Evolutionary conservation across 2,888 invertebrate genomes (phyloP), one percentile per base, ranked within the genome.

Genomic region (Beris chalybata): DNA sequence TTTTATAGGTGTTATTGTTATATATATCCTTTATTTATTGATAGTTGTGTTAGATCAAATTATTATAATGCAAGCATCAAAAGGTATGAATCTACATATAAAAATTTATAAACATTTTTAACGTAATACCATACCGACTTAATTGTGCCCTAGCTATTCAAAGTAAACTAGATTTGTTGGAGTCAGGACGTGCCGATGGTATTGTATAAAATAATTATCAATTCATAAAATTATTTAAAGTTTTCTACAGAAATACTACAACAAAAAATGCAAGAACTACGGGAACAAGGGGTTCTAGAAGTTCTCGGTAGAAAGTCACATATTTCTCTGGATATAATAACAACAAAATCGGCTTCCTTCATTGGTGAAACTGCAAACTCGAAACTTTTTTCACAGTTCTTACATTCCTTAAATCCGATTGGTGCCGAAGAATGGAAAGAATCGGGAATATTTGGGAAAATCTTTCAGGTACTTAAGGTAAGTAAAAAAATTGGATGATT

Each of bases 41-140:
- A 65, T 71, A 4, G 71, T 76, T 12, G 15, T 74, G 11, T 9
- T 73, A 48, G 75, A 76, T 61, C 75, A 74, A 38, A 66, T 72
- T 9, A 48, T 74, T 5, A 30, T 74, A 5, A 71, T 70, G n/a
- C 64, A 54, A 6, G 66, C 65, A 3, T 45, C 72, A 6, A 72
- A 63, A 53, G 59, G 72, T 73, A 65, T 22, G 11, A 1, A 22
- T 22, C 15, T 52, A 52, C n/a, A n/a, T n/a, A n/a, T n/a, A n/a
- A n/a, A n/a, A n/a, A 15, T 22, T 52, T 9, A 52, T 22, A 52
- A 52, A 22, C n/a, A 38, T 38, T 38, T 38, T 38, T 9, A 38
- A 3, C 3, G 38, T 9, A 9, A 38, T 22, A 22, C 22, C 22
- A 22, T 22, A 22, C 22, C 22, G 22, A 22, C 22, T 38, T 38